Base-by-base conservation (phyloP, 1,140 invertebrate species). In the Vanessa atalanta region DNA sequence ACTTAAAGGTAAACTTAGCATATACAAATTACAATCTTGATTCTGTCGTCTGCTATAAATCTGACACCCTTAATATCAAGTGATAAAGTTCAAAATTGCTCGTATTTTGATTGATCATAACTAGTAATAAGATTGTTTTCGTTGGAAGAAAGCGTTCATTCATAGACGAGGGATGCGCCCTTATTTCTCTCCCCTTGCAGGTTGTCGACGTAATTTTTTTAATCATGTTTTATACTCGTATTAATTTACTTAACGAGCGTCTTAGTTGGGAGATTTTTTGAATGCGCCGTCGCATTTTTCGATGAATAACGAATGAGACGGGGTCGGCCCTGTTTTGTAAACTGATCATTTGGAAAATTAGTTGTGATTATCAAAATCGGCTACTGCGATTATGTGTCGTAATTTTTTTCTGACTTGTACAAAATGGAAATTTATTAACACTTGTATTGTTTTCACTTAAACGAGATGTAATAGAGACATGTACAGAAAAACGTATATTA, bases 181-280 rank as follows among this genome's bases (percentile, higher is more conserved):
- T 85, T 77, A 81, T 81, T 73, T 64, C 64, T 47, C 78, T 82
- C 82, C 85, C 83, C 79, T 79, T 71, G 80, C 74, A 77, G 78
- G 81, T 82, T 88, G 85, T 90, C 86, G 84, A 81, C 79, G 85
- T 90, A 89, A 92, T 92, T 92, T 92, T 92, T 92, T 92, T 90
- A 91, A 92, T 92, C 89, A 91, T 92, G 84, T 83, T 92, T 91
- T 92, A 92, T 92, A 86, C 83, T 85, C 83, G 82, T 90, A 92
- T 92, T 92, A 92, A 92, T 92, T 92, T 91, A 89, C 81, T 90
- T 91, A 92, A 92, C 87, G 88, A 90, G 83, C 78, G 67, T 85
- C 86, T 90, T 86, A 87, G 81, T 79, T 63, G 77, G 79, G 73
- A 23, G 76, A 76, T 81, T 86, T 88, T 87, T 87, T 79, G 81